A percentile compares a stretch with the other conserved stretches of the same genome.
Evolutionary conservation across 2,888 invertebrate genomes (phyloP).

Genomic region (Drosophila mimetica): DNA sequence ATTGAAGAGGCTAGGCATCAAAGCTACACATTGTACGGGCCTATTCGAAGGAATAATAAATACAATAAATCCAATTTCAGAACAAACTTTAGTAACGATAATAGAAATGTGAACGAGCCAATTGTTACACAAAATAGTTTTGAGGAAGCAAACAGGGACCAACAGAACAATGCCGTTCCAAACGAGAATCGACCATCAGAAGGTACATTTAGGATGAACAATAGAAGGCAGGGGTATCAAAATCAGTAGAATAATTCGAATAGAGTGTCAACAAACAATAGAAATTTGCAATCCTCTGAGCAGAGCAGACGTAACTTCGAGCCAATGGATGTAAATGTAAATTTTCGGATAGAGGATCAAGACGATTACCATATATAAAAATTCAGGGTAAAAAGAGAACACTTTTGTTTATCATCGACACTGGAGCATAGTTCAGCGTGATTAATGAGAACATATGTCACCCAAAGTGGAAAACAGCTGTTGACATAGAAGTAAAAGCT

Average conservation of each 20-base stretch:
- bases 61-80: not conserved
- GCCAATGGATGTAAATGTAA: not conserved
- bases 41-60: not conserved
- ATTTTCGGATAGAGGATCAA: constrained; percentile 6
- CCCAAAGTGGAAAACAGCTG: constrained; percentile 9
- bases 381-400: constrained; percentile 5
- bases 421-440: constrained; percentile 12
- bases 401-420: constrained; percentile 8
- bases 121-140: too few species aligned
- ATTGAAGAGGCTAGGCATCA: constrained; percentile 16
- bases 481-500: constrained; percentile 7
- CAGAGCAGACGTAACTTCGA: not conserved
- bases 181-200: not conserved
- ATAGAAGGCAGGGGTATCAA: too few species aligned
- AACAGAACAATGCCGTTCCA: not conserved
- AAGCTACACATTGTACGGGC: constrained; percentile 13
- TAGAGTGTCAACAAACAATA: not conserved
- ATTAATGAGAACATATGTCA: constrained; percentile 7
- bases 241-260: too few species aligned
- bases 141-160: too few species aligned
- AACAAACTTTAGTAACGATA: constrained; percentile 2
- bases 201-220: not conserved
- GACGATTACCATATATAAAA: constrained; percentile 4
- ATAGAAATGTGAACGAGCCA: too few species aligned
- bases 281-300: not conserved